A percentile compares a stretch with the other conserved stretches of the same genome.
Evolutionary conservation across 2,113 vertebrate genomes (phyloP).

Genomic region (Meles meles): DNA sequence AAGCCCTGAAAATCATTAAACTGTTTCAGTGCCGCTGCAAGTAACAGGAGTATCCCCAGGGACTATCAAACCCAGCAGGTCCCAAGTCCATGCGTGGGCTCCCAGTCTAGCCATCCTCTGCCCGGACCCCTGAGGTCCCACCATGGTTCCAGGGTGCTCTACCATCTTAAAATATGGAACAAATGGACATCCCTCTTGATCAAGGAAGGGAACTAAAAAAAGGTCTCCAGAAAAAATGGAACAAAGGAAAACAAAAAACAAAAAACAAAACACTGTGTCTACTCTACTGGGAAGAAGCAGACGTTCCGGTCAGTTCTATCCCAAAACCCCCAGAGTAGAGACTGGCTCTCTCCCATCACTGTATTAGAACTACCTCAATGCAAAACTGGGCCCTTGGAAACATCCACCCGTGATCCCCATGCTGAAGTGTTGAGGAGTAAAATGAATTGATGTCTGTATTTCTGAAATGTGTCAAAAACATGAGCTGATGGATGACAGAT

Average conservation of each 20-base stretch:
- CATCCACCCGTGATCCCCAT: fast-evolving
- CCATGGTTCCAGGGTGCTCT: fast-evolving
- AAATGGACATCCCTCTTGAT: not conserved
- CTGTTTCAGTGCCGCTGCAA: not conserved
- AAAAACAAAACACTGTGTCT: no score
- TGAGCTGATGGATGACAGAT: not conserved
- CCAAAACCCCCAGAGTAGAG: not conserved
- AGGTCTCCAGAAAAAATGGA: not conserved
- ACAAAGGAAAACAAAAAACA: not conserved
- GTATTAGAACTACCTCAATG: not conserved
- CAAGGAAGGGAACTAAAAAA: not conserved
- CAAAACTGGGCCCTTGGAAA: not conserved
- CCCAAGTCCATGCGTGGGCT: not conserved
- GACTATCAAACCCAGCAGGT: no score
- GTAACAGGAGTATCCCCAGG: not conserved
- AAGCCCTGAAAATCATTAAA: not conserved
- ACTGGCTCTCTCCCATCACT: not conserved
- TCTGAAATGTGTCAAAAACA: not conserved
- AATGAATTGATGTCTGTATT: not conserved
- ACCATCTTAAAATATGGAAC: not conserved
- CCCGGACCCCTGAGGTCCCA: no score
- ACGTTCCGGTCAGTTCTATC: not conserved
- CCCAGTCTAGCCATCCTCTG: not conserved
- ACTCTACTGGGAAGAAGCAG: not conserved
- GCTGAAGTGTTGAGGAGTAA: not conserved